Evolutionary conservation across 2,888 invertebrate species (phyloP).

Genomic region (Phortica okadai): DNA sequence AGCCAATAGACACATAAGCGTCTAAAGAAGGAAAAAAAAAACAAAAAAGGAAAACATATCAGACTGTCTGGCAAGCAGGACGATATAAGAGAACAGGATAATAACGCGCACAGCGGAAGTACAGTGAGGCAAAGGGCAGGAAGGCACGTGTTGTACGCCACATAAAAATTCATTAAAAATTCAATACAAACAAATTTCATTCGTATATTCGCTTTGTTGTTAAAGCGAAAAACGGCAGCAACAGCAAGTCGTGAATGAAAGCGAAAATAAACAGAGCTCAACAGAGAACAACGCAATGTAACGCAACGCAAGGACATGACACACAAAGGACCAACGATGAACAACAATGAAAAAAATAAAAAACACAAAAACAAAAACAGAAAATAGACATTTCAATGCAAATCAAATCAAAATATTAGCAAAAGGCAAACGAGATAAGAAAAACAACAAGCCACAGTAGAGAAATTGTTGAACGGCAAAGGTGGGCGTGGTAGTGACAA

Average conservation of each 20-base stretch:
- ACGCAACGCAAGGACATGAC: not conserved
- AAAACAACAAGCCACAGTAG: conserved; percentile 29
- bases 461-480: not conserved
- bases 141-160: conserved; percentile 13
- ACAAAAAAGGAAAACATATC: not conserved
- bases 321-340: conserved; percentile 5
- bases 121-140: conserved; percentile 23
- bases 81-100: conserved; percentile 12
- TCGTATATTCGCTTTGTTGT: too few species aligned
- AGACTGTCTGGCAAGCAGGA: not conserved
- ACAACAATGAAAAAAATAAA: conserved; percentile 4
- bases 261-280: not conserved
- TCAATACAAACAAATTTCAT: conserved; percentile 56
- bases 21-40: not conserved
- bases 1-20: too few species aligned
- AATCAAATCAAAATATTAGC: conserved; percentile 63
- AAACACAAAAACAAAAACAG: not conserved
- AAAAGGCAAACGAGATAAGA: conserved; percentile 51
- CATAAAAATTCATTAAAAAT: conserved; percentile 64
- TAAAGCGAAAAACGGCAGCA: not conserved
- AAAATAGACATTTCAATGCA: conserved; percentile 63
- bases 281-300: too few species aligned
- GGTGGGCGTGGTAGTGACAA: conserved; percentile 4
- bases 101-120: conserved; percentile 7
- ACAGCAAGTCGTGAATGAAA: conserved; percentile 6